Base-by-base conservation (phyloP, 2,113 vertebrate genomes). In the Lutjanus erythropterus region DNA sequence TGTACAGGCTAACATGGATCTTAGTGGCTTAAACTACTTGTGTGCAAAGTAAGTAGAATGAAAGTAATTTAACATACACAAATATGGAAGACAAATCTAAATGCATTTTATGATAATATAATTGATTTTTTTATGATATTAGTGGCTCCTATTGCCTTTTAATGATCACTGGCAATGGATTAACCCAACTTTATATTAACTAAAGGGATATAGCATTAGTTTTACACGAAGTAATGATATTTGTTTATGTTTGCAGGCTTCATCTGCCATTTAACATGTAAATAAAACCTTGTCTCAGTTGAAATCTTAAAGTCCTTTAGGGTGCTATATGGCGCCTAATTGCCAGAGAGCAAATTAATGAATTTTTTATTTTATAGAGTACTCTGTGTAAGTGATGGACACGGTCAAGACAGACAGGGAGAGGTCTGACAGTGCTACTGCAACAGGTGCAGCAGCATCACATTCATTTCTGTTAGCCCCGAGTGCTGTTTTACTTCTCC, bases 381-480 rank as follows among this genome's bases (percentile, higher is more conserved):
- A 9, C 4, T 9, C 23, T 23, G 11, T 65, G 55, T 49, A 9
- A 61, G 53, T 37, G 60, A 31, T 29, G n/a, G 44, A 44, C 31
- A 23, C 0, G 15, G 41, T 14, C 25, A 53, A 78, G 50, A 9
- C 25, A 23, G n/a, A 33, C 23, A 66, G 56, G 39, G 65, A 27
- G 47, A 6, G 27, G 52, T 65, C 9, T 39, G 37, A 23, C 23
- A 18, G 21, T 33, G 9, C 35, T 39, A 35, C 52, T 78, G 58
- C 80, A 78, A 87, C 83, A 91, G 85, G 76, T 89, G 84, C 19
- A 58, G 1, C 62, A 55, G 56, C 15, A 25, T 65, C 27, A 27
- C 55, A 50, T 50, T 16, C 1, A 60, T 46, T 18, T 59, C 12
- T 14, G 2, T 41, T 14, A 44, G 53, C 60, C 42, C 46, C 21